phyloP scores from a whole-genome alignment of 2,888 invertebrate species.

The Carabus problematicus region DNA sequence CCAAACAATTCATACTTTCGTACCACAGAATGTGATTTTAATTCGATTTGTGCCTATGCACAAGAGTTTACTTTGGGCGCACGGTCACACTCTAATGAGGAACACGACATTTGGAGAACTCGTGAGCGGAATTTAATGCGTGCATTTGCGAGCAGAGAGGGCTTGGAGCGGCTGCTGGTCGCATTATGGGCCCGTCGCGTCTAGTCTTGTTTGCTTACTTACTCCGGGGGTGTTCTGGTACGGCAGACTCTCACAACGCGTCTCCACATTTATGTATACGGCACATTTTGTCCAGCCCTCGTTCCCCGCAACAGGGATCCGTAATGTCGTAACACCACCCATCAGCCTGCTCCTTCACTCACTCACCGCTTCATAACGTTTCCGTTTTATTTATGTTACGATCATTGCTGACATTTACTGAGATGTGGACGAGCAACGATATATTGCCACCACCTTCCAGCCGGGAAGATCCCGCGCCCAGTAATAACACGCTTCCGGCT shows the following conservation, averaged over 20 bases:
- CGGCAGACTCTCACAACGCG: background rate
- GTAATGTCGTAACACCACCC: too few species aligned
- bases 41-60: constrained; percentile 42
- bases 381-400: constrained; percentile 42
- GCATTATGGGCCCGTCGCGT: constrained; percentile 45
- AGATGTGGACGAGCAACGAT: constrained; percentile 32
- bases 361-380: constrained; percentile 35
- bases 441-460: constrained; percentile 21
- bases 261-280: background rate
- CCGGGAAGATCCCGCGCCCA: background rate
- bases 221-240: constrained; percentile 3
- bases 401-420: constrained; percentile 43
- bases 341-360: background rate
- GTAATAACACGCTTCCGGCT: background rate
- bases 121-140: constrained; percentile 55
- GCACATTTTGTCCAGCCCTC: constrained; percentile 3
- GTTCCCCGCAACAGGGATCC: too few species aligned
- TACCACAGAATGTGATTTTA: constrained; percentile 44
- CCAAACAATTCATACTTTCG: constrained; percentile 15
- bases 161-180: constrained; percentile 46
- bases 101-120: constrained; percentile 45
- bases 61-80: constrained; percentile 36
- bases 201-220: constrained; percentile 36
- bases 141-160: constrained; percentile 52
- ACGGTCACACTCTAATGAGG: constrained; percentile 42